Percentiles rank a stretch among this genome's conserved stretches.
Conservation (phyloP, 2,113 vertebrate species). For the Cephalophus harveyi region DNA sequence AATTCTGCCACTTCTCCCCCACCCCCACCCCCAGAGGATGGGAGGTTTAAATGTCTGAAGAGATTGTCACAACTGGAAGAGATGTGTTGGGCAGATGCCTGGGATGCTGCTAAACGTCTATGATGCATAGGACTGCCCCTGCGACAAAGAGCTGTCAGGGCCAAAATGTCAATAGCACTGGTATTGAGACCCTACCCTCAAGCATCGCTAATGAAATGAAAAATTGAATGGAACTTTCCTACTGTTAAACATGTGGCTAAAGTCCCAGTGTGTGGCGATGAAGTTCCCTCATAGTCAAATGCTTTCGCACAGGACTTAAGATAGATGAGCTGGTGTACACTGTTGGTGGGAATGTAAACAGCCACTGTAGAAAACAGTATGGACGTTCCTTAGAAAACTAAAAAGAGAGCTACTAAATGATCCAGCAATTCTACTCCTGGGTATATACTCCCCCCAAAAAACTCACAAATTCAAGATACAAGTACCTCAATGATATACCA, state of each 20-base stretch:
- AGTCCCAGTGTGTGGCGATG: not conserved
- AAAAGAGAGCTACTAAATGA: not conserved
- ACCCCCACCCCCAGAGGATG: not conserved
- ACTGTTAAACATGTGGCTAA: not conserved
- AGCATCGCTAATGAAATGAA: too few relatives aligned
- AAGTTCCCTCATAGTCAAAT: not conserved
- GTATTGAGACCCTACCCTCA: not conserved
- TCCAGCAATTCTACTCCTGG: not conserved
- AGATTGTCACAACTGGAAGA: not conserved
- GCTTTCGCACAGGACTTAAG: not conserved
- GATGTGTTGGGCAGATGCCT: not conserved
- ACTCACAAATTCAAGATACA: not conserved
- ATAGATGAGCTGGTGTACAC: not conserved
- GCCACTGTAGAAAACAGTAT: not conserved
- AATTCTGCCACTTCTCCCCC: not conserved
- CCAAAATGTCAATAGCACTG: fast-evolving
- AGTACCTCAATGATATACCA: not conserved
- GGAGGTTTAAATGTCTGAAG: not conserved
- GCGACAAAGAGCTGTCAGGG: not conserved
- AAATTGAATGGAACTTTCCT: not conserved
- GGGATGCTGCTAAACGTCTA: not conserved
- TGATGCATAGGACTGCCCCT: fast-evolving
- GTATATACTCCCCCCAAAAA: not conserved
- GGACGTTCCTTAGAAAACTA: not conserved
- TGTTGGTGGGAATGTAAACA: not conserved